Evolutionary conservation across 1,140 invertebrate species (phyloP).

Genomic region (Antheraea mylitta): DNA sequence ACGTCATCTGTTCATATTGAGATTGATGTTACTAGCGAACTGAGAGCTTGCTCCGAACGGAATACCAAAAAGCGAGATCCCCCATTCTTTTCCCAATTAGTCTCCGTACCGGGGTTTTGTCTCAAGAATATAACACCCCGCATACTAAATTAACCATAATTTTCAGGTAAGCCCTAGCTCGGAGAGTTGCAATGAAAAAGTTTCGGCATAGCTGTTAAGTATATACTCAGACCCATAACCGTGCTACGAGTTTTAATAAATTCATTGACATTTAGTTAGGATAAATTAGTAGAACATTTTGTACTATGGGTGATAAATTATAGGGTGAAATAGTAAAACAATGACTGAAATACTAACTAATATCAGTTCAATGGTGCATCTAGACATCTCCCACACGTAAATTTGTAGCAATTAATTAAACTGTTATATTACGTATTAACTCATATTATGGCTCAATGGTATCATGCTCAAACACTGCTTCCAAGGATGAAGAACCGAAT

Average conservation of each 20-base stretch:
- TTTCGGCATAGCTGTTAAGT: neutral
- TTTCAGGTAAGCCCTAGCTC: conserved; percentile 33
- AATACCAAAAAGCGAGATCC: conserved; percentile 64
- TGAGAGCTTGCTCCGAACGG: conserved; percentile 39
- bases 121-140: conserved; percentile 53
- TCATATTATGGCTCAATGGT: too few relatives aligned
- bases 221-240: neutral
- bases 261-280: neutral
- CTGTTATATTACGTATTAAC: too few relatives aligned
- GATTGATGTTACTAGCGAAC: conserved; percentile 68
- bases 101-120: conserved; percentile 58
- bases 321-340: too few relatives aligned
- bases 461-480: too few relatives aligned
- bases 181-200: neutral
- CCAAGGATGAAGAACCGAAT: too few relatives aligned
- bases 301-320: too few relatives aligned
- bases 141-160: conserved; percentile 71
- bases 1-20: conserved; percentile 69
- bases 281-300: neutral
- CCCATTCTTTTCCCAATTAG: conserved; percentile 65
- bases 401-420: too few relatives aligned
- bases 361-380: too few relatives aligned
- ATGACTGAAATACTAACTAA: too few relatives aligned
- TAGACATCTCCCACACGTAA: too few relatives aligned
- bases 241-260: neutral